These are phyloP conservation scores for Hetaerina titia DNA, from an alignment of 2,888 invertebrate species.

Conservation along the genomic window DNA sequence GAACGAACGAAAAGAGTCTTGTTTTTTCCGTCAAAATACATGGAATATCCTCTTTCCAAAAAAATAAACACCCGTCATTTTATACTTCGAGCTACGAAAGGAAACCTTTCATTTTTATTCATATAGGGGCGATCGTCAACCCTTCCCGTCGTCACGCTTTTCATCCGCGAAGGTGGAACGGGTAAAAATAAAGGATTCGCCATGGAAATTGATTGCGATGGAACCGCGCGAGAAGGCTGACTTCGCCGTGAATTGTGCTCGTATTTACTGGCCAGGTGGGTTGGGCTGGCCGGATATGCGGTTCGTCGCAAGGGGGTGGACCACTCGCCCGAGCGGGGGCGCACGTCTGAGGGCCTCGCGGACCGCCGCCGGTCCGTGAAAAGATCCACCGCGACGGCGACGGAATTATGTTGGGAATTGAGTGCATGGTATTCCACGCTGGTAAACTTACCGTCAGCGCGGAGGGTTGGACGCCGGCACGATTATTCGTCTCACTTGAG, in stretches of 20 bases:
- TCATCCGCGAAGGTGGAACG: conserved; percentile 1
- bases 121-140: conserved; percentile 3
- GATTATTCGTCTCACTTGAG: background rate
- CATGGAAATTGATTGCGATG: conserved; percentile 17
- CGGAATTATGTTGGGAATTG: background rate
- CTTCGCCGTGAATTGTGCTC: background rate
- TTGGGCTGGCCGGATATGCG: background rate
- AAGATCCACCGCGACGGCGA: background rate
- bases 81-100: background rate
- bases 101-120: background rate
- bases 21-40: background rate
- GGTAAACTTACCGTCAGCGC: background rate
- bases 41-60: background rate
- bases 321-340: background rate
- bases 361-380: background rate
- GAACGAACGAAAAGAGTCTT: background rate
- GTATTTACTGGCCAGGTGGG: conserved; percentile 26
- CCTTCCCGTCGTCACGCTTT: background rate
- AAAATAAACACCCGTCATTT: background rate
- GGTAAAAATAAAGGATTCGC: background rate
- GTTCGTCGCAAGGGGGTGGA: background rate
- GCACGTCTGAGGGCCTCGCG: background rate
- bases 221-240: conserved; percentile 19
- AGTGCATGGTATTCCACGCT: background rate
- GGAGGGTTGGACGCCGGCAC: background rate